phyloP scores from a whole-genome alignment of 2,888 invertebrate species.

The Epinotia brunnichana region DNA sequence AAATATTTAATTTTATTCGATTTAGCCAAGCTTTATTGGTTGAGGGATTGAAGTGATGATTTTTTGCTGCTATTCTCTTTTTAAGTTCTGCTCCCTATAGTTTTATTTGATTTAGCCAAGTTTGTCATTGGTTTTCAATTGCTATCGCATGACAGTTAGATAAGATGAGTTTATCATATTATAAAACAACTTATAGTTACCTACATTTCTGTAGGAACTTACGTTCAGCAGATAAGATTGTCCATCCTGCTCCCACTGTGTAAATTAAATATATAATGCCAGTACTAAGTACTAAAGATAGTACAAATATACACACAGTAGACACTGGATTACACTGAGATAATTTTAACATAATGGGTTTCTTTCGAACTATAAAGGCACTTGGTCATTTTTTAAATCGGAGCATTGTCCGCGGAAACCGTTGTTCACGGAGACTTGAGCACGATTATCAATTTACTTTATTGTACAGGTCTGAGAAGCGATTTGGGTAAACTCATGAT shows the following conservation, averaged over 20 bases:
- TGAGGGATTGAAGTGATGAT: neutral
- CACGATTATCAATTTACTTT: constrained; percentile 29
- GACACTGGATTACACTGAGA: constrained; percentile 4
- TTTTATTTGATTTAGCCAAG: neutral
- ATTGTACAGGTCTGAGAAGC: neutral
- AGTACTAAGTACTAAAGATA: constrained; percentile 19
- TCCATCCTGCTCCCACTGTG: constrained; percentile 2
- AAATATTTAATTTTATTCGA: too few species aligned
- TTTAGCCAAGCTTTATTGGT: too few species aligned
- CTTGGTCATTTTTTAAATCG: constrained; percentile 27
- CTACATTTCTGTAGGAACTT: constrained; percentile 1
- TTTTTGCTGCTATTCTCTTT: neutral
- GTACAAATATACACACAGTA: constrained; percentile 7
- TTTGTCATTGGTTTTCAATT: neutral
- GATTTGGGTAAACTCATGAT: constrained; percentile 25
- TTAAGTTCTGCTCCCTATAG: neutral
- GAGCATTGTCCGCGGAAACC: constrained; percentile 39
- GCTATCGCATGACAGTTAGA: neutral
- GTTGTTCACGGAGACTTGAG: constrained; percentile 27
- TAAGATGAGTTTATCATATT: constrained; percentile 3
- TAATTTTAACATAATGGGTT: constrained; percentile 22
- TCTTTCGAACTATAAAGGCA: neutral
- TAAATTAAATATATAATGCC: constrained; percentile 19
- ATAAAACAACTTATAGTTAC: neutral
- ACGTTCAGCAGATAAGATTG: constrained; percentile 31